These are phyloP conservation scores for Lasioglossum lativentre DNA, from an alignment of 2,888 invertebrate genomes.

Conservation along the genomic window DNA sequence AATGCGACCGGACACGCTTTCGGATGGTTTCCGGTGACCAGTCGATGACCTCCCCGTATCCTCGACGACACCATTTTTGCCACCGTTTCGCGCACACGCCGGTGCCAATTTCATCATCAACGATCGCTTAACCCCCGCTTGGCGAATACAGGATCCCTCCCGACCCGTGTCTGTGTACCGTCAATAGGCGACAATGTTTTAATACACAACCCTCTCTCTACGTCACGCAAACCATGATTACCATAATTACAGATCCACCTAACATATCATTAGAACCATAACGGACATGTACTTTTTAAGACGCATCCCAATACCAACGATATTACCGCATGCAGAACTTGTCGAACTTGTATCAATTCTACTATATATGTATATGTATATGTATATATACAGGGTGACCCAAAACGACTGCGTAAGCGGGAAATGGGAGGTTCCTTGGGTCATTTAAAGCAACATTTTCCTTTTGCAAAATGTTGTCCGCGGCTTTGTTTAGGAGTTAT, in stretches of 20 bases:
- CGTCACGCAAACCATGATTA: background rate
- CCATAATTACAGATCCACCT: background rate
- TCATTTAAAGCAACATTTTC: no score
- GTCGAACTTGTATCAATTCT: background rate
- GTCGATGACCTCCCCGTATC: background rate
- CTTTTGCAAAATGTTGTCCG: no score
- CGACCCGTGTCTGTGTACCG: constrained; percentile 7
- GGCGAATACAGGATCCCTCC: background rate
- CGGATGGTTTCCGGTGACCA: constrained; percentile 1
- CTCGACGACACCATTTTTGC: background rate
- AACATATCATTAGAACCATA: constrained; percentile 2
- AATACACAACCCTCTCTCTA: background rate
- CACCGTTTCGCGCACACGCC: background rate
- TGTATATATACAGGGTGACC: background rate
- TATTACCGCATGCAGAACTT: constrained; percentile 11
- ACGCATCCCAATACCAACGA: constrained; percentile 5
- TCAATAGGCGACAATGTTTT: background rate
- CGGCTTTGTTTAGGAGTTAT: no score
- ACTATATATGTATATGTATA: background rate
- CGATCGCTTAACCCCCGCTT: background rate
- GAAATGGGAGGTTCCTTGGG: no score
- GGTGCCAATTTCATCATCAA: background rate
- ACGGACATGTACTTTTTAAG: background rate
- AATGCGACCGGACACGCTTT: constrained; percentile 25
- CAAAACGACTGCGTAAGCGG: no score